A percentile compares a stretch with the other conserved stretches of the same genome.
Conservation (phyloP, 2,888 invertebrate genomes). For the Cecidostiba fungosa region DNA sequence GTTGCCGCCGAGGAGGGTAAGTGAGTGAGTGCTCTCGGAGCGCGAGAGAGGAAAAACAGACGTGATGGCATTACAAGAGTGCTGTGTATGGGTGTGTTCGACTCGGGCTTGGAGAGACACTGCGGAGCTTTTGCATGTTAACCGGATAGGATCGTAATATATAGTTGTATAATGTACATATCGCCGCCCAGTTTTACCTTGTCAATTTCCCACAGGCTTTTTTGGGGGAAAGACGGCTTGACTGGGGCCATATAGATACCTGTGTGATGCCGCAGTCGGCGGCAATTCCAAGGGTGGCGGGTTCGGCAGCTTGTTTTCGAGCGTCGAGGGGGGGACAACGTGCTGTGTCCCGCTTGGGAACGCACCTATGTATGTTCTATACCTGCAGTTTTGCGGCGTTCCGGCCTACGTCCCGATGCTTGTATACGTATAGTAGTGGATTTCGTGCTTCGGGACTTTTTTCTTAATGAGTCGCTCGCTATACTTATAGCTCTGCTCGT, state of each 20-base stretch:
- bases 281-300: background rate
- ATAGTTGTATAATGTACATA: background rate
- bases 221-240: background rate
- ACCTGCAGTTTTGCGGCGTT: too few relatives aligned
- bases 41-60: too few relatives aligned
- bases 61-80: too few relatives aligned
- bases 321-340: conserved; percentile 6
- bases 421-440: too few relatives aligned
- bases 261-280: too few relatives aligned
- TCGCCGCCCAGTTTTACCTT: background rate
- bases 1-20: too few relatives aligned
- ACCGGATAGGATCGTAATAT: background rate
- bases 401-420: too few relatives aligned
- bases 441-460: background rate
- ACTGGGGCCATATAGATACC: background rate
- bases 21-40: too few relatives aligned
- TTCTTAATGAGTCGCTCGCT: background rate
- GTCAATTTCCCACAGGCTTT: background rate
- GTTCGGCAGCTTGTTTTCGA: background rate
- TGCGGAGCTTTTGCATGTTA: background rate
- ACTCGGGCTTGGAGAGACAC: too few relatives aligned
- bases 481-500: too few relatives aligned
- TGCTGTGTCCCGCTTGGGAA: background rate
- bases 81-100: too few relatives aligned
- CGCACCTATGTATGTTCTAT: background rate